Conservation (phyloP, 2,888 invertebrate genomes). For the Reticulitermes lucifugus region DNA sequence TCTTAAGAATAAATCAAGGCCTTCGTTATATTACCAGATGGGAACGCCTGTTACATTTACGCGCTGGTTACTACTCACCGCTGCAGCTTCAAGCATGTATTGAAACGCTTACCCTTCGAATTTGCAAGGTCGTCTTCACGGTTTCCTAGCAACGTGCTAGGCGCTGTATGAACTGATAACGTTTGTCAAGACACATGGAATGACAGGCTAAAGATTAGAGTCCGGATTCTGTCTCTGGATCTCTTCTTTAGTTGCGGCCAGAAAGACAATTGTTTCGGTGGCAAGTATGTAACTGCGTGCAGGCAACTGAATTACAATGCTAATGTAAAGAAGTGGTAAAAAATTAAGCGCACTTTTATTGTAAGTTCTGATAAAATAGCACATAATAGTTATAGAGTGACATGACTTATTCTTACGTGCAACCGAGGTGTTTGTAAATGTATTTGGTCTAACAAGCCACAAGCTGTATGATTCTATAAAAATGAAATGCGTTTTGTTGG, state of each 20-base stretch:
- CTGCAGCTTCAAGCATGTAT: not conserved
- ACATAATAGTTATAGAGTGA: too few relatives aligned
- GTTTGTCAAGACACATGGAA: not conserved
- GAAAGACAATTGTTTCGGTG: too few relatives aligned
- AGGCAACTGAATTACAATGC: too few relatives aligned
- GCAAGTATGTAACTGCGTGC: too few relatives aligned
- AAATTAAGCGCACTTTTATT: too few relatives aligned
- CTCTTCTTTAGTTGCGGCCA: not conserved
- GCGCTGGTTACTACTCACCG: not conserved
- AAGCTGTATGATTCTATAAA: too few relatives aligned
- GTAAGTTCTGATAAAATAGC: too few relatives aligned
- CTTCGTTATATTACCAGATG: not conserved
- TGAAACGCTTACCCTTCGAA: not conserved
- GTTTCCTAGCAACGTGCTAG: not conserved
- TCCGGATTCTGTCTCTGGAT: not conserved
- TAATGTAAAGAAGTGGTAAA: too few relatives aligned
- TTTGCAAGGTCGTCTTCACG: not conserved
- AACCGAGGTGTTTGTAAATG: too few relatives aligned
- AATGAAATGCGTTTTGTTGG: too few relatives aligned
- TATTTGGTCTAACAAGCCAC: too few relatives aligned
- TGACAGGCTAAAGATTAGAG: not conserved
- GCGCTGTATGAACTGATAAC: not conserved
- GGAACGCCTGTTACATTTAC: not conserved
- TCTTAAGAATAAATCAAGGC: not conserved
- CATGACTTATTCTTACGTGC: too few relatives aligned